phyloP scores from a whole-genome alignment of 2,888 invertebrate species.

The Dynastes hyllus region DNA sequence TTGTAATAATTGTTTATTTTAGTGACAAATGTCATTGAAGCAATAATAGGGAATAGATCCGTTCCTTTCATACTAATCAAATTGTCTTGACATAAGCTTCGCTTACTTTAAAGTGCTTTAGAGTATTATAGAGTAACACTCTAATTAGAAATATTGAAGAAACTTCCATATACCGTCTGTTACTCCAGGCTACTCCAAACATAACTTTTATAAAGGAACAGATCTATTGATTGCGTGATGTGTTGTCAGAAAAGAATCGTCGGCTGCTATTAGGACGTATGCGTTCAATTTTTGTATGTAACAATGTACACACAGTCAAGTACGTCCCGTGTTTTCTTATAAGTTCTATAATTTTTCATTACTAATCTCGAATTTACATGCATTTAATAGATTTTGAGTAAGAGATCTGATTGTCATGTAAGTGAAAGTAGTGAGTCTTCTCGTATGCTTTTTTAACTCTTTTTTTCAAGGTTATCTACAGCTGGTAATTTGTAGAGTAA shows the following conservation, averaged over 20 bases:
- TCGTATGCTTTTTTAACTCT: slow-evolving; percentile 27
- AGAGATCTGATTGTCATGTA: slow-evolving; percentile 10
- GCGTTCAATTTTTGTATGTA: slow-evolving; percentile 23
- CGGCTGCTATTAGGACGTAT: slow-evolving; percentile 24
- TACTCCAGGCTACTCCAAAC: too few species aligned
- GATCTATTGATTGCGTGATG: neutral
- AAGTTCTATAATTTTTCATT: slow-evolving; percentile 13
- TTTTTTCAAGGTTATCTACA: slow-evolving; percentile 46
- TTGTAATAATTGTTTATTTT: slow-evolving; percentile 36
- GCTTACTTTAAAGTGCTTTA: neutral
- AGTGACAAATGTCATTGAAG: slow-evolving; percentile 32
- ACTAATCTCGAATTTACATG: neutral
- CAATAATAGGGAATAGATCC: neutral
- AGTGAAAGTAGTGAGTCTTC: slow-evolving; percentile 34
- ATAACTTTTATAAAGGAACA: slow-evolving; percentile 9
- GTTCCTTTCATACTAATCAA: neutral
- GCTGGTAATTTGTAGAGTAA: slow-evolving; percentile 35
- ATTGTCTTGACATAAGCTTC: neutral
- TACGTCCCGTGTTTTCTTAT: slow-evolving; percentile 14
- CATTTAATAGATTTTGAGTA: neutral
- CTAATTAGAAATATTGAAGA: too few species aligned
- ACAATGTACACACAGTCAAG: slow-evolving; percentile 25
- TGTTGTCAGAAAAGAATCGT: slow-evolving; percentile 14
- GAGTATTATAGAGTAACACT: too few species aligned
- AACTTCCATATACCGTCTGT: too few species aligned